Evolutionary conservation across 2,113 vertebrate species (phyloP), one percentile per base, ranked within the genome.

Genomic region (Pseudolaguvia tuberculata): DNA sequence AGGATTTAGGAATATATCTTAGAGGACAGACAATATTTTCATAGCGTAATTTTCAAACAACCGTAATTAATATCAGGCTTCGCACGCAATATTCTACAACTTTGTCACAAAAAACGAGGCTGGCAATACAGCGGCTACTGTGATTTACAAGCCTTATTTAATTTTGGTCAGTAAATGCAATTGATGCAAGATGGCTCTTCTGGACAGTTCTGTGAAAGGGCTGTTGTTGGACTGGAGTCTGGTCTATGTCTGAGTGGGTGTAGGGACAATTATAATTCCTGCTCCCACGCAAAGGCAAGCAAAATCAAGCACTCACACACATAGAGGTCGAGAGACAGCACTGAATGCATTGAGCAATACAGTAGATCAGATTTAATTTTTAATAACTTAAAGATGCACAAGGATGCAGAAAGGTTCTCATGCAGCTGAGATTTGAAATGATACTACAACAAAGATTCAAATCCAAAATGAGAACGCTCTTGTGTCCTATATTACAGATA

Each of bases 91-190:
- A 79, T 57, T 23, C 50, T 81, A 76, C n/a, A 77, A 72, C 68
- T 79, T 70, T 31, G 62, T 80, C 73, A 52, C 71, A 73, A 72
- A 80, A 42, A 45, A 74, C 15, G 31, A 21, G 68, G 75, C 82
- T 81, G 82, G 82, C 57, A 77, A 79, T 73, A 69, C 68, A 79
- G 68, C 55, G 59, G 69, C 78, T 78, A 72, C 62, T 70, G 53
- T 74, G 63, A 83, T 68, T 76, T 80, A 78, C 68, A 70, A 69
- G 42, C 39, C 53, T 83, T 77, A 83, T 81, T 83, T 77, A 79
- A 83, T 81, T 83, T 72, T 75, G 61, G 78, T 79, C 79, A 81
- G 75, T 79, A 83, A 81, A 83, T 83, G 82, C 75, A 81, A 81
- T 79, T 79, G 75, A 68, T 76, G 79, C 73, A 79, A 71, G 82